Percentiles rank a stretch among this genome's conserved stretches.
These are phyloP conservation scores for Volucella bombylans DNA, from an alignment of 2,888 invertebrate species.

Conservation along the genomic window DNA sequence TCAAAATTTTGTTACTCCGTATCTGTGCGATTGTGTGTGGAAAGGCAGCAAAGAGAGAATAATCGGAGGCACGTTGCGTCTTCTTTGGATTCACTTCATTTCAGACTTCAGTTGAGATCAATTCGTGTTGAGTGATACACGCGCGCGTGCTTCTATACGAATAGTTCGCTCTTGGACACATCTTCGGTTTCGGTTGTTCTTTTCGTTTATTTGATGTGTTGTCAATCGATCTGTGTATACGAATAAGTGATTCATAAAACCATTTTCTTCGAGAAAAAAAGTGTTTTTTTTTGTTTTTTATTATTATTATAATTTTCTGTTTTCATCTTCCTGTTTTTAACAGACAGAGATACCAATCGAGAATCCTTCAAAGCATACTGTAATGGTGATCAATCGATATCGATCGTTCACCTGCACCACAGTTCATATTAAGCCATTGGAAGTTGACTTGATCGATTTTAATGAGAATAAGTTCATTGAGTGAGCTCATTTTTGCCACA, in stretches of 20 bases:
- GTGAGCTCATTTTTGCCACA: conserved; percentile 19
- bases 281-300: conserved; percentile 7
- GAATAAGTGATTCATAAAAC: conserved; percentile 8
- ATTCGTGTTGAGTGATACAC: conserved; percentile 51
- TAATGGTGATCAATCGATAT: conserved; percentile 71
- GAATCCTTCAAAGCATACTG: conserved; percentile 46
- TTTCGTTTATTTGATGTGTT: background rate
- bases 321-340: background rate
- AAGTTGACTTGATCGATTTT: conserved; percentile 61
- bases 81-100: conserved; percentile 59
- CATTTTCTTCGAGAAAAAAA: background rate
- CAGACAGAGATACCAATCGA: conserved; percentile 16
- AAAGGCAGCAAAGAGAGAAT: conserved; percentile 33
- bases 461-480: conserved; percentile 65
- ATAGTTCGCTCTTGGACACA: background rate
- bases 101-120: conserved; percentile 68
- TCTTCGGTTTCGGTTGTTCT: background rate
- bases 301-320: background rate
- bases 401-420: conserved; percentile 62
- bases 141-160: background rate
- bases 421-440: conserved; percentile 58
- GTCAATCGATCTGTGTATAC: conserved; percentile 7
- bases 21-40: background rate
- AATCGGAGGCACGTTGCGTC: conserved; percentile 37
- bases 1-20: conserved; percentile 35